Conservation (phyloP, 2,888 invertebrate species). For the Andricus curvator region DNA sequence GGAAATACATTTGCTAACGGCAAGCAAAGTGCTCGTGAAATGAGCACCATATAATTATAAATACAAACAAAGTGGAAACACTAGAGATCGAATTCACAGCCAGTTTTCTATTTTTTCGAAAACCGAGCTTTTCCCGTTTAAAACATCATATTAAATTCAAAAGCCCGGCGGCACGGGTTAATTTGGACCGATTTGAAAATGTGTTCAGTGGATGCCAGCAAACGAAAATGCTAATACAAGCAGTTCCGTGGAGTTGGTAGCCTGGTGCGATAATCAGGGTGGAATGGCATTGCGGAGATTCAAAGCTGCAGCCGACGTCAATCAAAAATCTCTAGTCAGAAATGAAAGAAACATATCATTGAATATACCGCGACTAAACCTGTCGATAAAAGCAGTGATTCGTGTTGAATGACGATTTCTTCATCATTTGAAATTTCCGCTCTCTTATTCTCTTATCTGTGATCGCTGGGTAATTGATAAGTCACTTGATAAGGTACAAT, state of each 20-base stretch:
- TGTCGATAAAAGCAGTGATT: neutral
- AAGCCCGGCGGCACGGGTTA: no score
- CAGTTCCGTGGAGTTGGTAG: neutral
- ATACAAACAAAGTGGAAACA: no score
- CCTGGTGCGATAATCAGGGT: neutral
- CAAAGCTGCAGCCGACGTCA: constrained; percentile 4
- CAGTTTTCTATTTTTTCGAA: no score
- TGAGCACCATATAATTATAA: no score
- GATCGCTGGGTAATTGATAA: constrained; percentile 16
- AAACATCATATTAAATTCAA: no score
- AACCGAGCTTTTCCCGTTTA: no score
- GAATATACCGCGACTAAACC: constrained; percentile 14
- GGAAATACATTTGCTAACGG: no score
- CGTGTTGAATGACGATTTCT: constrained; percentile 16
- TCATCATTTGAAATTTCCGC: constrained; percentile 17
- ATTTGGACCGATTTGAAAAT: no score
- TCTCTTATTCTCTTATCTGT: constrained; percentile 18
- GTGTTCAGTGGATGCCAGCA: neutral
- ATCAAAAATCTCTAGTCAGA: constrained; percentile 23
- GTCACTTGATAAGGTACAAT: neutral
- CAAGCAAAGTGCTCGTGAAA: no score
- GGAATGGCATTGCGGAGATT: constrained; percentile 6
- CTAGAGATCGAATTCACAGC: no score
- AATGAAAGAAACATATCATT: constrained; percentile 4
- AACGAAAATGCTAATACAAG: neutral